phyloP scores from a whole-genome alignment of 2,797 vertebrate genomes.

The Petrocephalus schoutedeni region DNA sequence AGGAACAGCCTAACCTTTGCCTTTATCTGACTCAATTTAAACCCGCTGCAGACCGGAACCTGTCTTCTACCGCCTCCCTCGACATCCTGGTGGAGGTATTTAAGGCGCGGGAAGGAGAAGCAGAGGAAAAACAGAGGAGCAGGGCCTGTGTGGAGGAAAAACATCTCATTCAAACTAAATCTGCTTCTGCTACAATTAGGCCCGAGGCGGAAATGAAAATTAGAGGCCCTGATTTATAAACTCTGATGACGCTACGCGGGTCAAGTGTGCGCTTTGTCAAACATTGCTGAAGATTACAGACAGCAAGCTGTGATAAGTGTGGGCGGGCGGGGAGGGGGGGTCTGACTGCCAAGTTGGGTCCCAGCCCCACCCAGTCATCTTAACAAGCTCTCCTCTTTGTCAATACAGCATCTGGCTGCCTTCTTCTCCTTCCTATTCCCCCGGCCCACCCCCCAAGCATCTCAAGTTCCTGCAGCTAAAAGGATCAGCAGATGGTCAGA shows the following conservation, averaged over 20 bases:
- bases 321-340: constrained; percentile 24
- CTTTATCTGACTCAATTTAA: not conserved
- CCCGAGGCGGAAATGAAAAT: not conserved
- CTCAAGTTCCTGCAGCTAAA: constrained; percentile 70
- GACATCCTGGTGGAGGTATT: not conserved
- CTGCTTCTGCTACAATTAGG: not conserved
- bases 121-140: constrained; percentile 20
- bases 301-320: constrained; percentile 43
- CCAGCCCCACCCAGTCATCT: constrained; percentile 9
- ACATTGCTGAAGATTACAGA: constrained; percentile 44
- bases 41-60: not conserved
- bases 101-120: not conserved
- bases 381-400: constrained; percentile 63
- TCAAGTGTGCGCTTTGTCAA: constrained; percentile 41
- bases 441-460: constrained; percentile 46
- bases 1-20: not conserved
- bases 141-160: constrained; percentile 9
- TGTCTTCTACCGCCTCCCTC: not conserved
- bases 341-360: constrained; percentile 24
- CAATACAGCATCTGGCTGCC: constrained; percentile 68
- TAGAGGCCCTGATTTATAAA: constrained; percentile 46
- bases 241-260: constrained; percentile 42
- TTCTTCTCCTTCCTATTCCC: constrained; percentile 59
- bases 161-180: not conserved
- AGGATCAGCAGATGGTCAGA: constrained; percentile 74